Base-by-base conservation (phyloP, 2,888 invertebrate genomes). In the Labia minor region DNA sequence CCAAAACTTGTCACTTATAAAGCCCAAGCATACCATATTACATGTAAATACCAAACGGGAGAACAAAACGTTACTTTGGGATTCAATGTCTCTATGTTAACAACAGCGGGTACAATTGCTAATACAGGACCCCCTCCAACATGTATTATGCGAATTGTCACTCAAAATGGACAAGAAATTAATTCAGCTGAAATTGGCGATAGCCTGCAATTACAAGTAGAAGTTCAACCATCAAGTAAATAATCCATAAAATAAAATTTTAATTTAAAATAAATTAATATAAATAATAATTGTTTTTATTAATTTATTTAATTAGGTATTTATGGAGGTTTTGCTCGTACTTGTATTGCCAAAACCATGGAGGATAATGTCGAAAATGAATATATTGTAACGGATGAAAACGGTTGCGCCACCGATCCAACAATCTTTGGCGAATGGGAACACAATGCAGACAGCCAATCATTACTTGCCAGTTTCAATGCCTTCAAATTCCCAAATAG, bases 401-500 rank as follows among this genome's bases (percentile, higher is more conserved):
- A 95, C 73, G 95, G 95, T 65, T 95, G 95, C 76, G 93, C 95
- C 61, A 93, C 92, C 0, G 95, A 95, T 79, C 89, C 92, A 20
- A 87, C 88, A 61, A 93, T 95, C 75, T 95, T 95, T 74, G 93
- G 92, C 49, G 94, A 95, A 76, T 95, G 95, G 95, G 89, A 92
- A 72, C 89, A 92, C 74, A 90, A 90, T 75, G 84, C 88, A 19
- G 92, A 92, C 69, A 88, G 89, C 65, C 92, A 92, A 76, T 88
- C 91, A 19, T 79, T 95, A 66, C 81, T 90, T 75, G 94, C 94
- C 70, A 87, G 89, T 73, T 95, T 95, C 78, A 93, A 93, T 76
- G 95, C 94, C 1, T 95, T 95, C 78, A 95, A 95, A 76, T 95
- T 95, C 85, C 95, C 95, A 0, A 92, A 90, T 73, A 93, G 93